Evolutionary conservation across 2,113 vertebrate genomes (phyloP).

Genomic region (Epinephelus cyanopodus): DNA sequence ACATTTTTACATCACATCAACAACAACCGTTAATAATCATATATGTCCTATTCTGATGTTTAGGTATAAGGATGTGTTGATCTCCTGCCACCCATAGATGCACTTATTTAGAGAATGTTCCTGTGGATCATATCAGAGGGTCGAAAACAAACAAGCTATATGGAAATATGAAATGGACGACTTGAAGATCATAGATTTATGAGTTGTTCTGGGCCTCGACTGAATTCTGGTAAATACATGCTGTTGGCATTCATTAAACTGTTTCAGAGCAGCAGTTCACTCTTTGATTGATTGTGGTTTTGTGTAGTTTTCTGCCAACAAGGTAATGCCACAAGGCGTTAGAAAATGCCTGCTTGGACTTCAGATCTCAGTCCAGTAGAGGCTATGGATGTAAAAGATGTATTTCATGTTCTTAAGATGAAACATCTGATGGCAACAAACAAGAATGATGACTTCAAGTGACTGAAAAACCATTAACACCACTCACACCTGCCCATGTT

Average conservation of each 20-base stretch:
- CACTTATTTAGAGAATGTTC: too few relatives aligned
- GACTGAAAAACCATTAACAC: slow-evolving; percentile 25
- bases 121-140: too few relatives aligned
- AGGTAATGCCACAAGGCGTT: neutral
- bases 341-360: neutral
- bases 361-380: neutral
- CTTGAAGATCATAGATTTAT: slow-evolving; percentile 1
- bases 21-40: too few relatives aligned
- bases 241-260: slow-evolving; percentile 13
- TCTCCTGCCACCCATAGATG: too few relatives aligned
- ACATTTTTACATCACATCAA: too few relatives aligned
- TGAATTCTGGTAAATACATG: slow-evolving; percentile 4
- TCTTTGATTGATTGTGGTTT: neutral
- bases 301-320: slow-evolving; percentile 1
- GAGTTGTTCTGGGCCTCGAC: neutral
- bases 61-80: too few relatives aligned
- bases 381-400: neutral
- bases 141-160: too few relatives aligned
- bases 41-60: too few relatives aligned
- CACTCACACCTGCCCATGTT: slow-evolving; percentile 17
- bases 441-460: slow-evolving; percentile 16
- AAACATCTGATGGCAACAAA: slow-evolving; percentile 29
- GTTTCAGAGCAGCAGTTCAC: slow-evolving; percentile 16
- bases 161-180: too few relatives aligned
- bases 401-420: neutral